Conservation (phyloP, 2,113 vertebrate species). For the Gambusia holbrooki region DNA sequence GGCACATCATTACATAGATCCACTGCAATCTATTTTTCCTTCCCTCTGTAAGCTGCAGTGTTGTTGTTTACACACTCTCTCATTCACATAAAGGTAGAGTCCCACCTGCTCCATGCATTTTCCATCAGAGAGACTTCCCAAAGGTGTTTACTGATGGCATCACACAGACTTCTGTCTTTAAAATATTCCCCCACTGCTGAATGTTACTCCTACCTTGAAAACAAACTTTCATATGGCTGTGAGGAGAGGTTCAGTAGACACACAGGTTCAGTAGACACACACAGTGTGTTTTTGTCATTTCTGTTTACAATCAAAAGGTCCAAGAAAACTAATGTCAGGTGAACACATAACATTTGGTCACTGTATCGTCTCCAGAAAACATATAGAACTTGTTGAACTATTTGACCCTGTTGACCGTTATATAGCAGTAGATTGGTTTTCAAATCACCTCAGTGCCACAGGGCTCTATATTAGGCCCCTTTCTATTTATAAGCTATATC, state of each 20-base stretch:
- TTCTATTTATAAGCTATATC: no score
- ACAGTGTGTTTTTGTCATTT: constrained; percentile 41
- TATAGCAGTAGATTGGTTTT: no score
- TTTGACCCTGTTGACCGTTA: no score
- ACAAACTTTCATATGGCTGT: constrained; percentile 54
- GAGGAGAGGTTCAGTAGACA: constrained; percentile 33
- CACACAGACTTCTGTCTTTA: constrained; percentile 48
- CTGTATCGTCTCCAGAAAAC: constrained; percentile 27
- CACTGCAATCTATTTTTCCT: constrained; percentile 27
- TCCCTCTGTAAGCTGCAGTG: constrained; percentile 28
- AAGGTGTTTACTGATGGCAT: constrained; percentile 55
- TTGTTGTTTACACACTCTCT: constrained; percentile 22
- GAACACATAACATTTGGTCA: constrained; percentile 13
- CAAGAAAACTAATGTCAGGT: constrained; percentile 45
- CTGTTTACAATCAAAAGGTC: constrained; percentile 37
- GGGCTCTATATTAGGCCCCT: no score
- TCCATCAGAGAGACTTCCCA: constrained; percentile 63
- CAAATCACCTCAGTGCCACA: no score
- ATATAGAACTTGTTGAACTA: not conserved
- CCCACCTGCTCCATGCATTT: constrained; percentile 45
- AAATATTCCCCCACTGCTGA: constrained; percentile 48
- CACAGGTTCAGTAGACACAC: constrained; percentile 33
- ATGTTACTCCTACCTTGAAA: constrained; percentile 33
- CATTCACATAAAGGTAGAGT: constrained; percentile 30
- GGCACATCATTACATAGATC: constrained; percentile 60